Percentiles rank a stretch among this genome's conserved stretches.
phyloP scores from a whole-genome alignment of 2,797 vertebrate species.

The Pangasius larnaudii region DNA sequence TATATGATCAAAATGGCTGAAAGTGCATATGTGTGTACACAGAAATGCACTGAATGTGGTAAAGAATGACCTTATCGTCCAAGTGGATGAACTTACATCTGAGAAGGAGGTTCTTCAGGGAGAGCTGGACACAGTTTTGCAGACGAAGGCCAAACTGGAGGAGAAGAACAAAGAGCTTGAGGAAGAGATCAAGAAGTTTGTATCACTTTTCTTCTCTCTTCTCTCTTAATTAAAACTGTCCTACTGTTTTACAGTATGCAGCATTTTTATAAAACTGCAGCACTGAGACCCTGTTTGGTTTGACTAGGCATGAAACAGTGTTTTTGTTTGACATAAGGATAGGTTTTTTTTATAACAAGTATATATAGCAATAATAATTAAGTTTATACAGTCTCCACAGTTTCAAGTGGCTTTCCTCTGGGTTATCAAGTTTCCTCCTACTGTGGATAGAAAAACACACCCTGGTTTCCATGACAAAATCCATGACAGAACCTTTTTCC shows the following conservation, averaged over 20 bases:
- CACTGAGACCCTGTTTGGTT: not conserved
- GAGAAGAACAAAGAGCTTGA: conserved; percentile 88
- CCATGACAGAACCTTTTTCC: not conserved
- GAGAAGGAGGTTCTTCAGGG: conserved; percentile 93
- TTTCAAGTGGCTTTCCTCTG: not conserved
- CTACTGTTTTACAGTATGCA: not conserved
- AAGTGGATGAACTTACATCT: conserved; percentile 91
- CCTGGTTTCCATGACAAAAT: not conserved
- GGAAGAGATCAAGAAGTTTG: conserved; percentile 93
- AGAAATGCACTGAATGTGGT: conserved; percentile 98
- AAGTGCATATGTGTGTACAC: conserved; percentile 26
- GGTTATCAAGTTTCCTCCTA: not conserved
- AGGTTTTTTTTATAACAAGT: not conserved
- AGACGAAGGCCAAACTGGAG: conserved; percentile 90
- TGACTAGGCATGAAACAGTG: not conserved
- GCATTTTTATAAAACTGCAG: not conserved
- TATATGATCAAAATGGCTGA: not conserved
- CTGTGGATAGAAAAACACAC: not conserved
- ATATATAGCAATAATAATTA: not conserved
- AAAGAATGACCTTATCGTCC: conserved; percentile 96
- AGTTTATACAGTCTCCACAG: not conserved
- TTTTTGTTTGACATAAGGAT: not conserved
- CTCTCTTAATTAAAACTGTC: not conserved
- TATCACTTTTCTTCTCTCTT: conserved; percentile 5
- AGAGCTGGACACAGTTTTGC: conserved; percentile 87